phyloP scores from a whole-genome alignment of 2,797 vertebrate genomes.

The Ambastaia sidthimunki region DNA sequence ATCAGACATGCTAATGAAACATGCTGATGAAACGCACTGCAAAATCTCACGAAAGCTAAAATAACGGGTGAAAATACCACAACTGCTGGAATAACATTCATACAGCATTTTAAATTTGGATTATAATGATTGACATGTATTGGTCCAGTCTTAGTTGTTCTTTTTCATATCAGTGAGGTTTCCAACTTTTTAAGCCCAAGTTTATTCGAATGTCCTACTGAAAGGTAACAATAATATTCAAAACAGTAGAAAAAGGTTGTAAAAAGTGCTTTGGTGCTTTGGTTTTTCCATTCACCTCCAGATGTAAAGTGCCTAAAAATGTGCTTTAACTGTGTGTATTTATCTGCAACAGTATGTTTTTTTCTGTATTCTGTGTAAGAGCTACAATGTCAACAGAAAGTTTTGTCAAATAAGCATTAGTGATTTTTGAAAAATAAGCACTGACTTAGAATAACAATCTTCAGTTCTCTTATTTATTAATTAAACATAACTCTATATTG shows the following conservation, averaged over 20 bases:
- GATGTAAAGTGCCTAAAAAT: no score
- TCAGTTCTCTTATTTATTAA: background rate
- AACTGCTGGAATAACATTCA: background rate
- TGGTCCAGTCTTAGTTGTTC: background rate
- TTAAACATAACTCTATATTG: background rate
- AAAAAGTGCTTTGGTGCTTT: background rate
- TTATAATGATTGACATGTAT: background rate
- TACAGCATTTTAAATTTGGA: no score
- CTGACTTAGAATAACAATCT: conserved; percentile 13
- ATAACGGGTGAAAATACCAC: background rate
- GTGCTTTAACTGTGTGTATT: background rate
- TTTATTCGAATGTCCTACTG: background rate
- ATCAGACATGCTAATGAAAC: conserved; percentile 71
- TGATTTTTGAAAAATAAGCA: conserved; percentile 28
- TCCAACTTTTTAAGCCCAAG: background rate
- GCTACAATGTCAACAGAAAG: conserved; percentile 14
- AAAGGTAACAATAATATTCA: background rate
- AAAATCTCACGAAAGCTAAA: background rate
- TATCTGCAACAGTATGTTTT: background rate
- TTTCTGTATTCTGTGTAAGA: background rate
- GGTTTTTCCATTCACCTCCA: background rate
- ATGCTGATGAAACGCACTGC: conserved; percentile 72
- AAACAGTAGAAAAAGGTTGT: background rate
- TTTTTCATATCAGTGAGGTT: background rate
- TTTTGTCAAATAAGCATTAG: conserved; percentile 11